phyloP scores from a whole-genome alignment of 1,140 invertebrate species.

The Trypoxylus dichotomus region DNA sequence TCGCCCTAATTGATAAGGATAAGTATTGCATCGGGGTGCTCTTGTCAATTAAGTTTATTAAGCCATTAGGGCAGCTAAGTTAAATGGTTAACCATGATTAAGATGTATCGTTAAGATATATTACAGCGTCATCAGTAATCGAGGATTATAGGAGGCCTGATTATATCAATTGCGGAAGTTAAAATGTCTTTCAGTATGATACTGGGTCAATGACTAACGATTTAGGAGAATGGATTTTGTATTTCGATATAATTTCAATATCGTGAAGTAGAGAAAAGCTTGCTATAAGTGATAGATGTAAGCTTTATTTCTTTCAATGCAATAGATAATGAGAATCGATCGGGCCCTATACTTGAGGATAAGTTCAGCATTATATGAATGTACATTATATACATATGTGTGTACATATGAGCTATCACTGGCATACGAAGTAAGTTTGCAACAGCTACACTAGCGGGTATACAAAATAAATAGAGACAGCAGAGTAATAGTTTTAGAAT shows the following conservation, averaged over 20 bases:
- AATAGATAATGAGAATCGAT: no score
- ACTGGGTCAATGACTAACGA: background rate
- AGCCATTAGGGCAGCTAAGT: background rate
- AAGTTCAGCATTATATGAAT: no score
- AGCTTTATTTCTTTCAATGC: no score
- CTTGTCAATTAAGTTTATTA: slow-evolving; percentile 3
- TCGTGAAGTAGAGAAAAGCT: no score
- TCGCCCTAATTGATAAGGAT: background rate
- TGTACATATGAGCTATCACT: no score
- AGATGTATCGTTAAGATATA: slow-evolving; percentile 7
- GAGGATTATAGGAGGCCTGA: background rate
- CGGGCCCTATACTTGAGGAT: no score
- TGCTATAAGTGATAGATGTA: no score
- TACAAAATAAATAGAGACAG: no score
- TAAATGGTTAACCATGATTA: background rate
- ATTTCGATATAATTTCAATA: background rate
- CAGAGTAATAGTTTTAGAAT: no score
- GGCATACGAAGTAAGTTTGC: no score
- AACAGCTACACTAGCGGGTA: no score
- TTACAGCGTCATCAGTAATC: background rate
- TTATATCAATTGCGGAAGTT: background rate
- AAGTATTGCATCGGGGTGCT: background rate
- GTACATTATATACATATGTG: no score
- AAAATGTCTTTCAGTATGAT: background rate
- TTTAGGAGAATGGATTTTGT: background rate